Base-by-base conservation (phyloP, 2,113 vertebrate genomes). In the Thomomys bottae region DNA sequence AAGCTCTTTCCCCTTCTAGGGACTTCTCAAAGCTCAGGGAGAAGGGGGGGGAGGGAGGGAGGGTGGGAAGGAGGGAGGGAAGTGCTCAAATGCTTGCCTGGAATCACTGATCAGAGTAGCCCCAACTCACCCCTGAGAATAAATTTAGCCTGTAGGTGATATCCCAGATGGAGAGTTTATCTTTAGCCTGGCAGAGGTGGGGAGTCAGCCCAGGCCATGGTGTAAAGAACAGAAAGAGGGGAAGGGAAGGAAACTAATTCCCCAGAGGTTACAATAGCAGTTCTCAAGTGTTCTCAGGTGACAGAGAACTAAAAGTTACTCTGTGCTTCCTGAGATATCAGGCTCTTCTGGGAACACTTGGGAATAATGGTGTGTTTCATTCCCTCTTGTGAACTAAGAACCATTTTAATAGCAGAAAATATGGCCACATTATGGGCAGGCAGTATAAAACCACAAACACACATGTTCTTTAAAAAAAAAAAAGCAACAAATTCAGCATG, bases 341-440 rank as follows among this genome's bases (percentile, higher is more conserved):
- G 90, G 92, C 90, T 91, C 67, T 94, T 95, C 92, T 32, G 17
- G 86, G 90, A 93, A 89, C 88, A 84, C 95, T 92, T 21, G 42
- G 77, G 76, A 94, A 95, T 95, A 95, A 93, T 81, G 84, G 80
- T 36, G 63, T 90, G 40, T 78, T 96, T 96, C 92, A 92, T 94
- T 93, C 72, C 15, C 14, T 54, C 87, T 78, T 54, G 24, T 34
- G 77, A 82, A 76, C 85, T 73, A 79, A 82, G 75, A 94, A 76
- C 64, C 42, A 36, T 64, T 94, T 96, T 95, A 92, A 94, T 61
- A 89, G 90, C 91, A 92, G 92, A 94, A 94, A 93, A 92, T 91
- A 91, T 12, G 42, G 76, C 79, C 63, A 49, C 85, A 42, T 83
- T 92, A 36, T 34, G 40, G 86, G 79, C 83, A 67, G 36, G 45